Evolutionary conservation across 2,888 invertebrate genomes (phyloP).

Genomic region (Cylindroiulus punctatus): DNA sequence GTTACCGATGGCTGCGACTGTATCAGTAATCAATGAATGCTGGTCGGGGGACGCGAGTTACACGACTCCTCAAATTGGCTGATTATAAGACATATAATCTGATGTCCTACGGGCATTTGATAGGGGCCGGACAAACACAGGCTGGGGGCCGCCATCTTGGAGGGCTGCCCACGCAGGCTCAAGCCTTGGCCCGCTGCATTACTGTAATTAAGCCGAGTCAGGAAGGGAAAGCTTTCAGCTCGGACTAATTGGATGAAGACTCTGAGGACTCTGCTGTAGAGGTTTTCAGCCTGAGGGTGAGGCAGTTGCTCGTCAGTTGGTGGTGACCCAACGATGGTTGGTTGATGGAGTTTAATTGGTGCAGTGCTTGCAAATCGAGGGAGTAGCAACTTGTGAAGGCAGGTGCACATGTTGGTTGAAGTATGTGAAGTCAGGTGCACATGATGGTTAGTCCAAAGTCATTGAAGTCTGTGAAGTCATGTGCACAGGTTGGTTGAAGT

Average conservation of each 20-base stretch:
- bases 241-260: constrained; percentile 17
- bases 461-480: no score
- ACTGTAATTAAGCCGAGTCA: constrained; percentile 43
- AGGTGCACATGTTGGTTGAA: no score
- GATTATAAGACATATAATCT: constrained; percentile 43
- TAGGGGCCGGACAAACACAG: constrained; percentile 17
- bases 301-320: no score
- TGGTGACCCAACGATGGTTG: neutral
- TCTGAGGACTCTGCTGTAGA: neutral
- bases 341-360: neutral
- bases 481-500: no score
- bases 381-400: no score
- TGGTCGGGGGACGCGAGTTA: constrained; percentile 28
- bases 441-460: no score
- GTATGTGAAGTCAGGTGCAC: no score
- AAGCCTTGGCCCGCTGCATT: constrained; percentile 3
- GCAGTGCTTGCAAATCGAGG: neutral
- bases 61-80: constrained; percentile 42
- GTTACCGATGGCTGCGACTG: constrained; percentile 22
- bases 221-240: neutral
- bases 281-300: neutral
- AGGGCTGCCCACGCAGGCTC: neutral
- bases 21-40: constrained; percentile 45
- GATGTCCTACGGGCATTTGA: constrained; percentile 39
- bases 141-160: neutral